Evolutionary conservation across 2,797 vertebrate species (phyloP), one percentile per base, ranked within the genome.

Genomic region (Rallus crepitans): DNA sequence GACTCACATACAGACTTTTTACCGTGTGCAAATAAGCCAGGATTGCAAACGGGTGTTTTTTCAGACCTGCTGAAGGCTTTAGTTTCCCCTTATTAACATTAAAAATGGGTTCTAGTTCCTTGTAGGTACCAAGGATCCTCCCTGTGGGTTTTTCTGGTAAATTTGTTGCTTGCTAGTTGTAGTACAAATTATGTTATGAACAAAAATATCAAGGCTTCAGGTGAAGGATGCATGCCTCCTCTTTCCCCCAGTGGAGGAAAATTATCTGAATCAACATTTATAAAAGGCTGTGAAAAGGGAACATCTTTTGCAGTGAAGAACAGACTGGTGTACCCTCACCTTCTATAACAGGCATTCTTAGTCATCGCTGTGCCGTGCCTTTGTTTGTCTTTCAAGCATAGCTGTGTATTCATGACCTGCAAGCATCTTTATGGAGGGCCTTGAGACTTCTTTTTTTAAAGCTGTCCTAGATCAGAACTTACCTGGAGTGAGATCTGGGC

Each of bases 31-130:
- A 88, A 88, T 93, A 90, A 95, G 39, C 73, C 82, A 48, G 70
- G 80, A 66, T 72, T 90, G 73, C 86, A 77, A 88, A 84, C 56
- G 66, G n/a, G 13, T 79, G 7, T 72, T 82, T 90, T 89, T 95
- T 45, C 59, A 85, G 87, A 85, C 52, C 35, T 20, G 39, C 59
- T 60, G 47, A 94, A 88, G 70, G 35, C 73, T 94, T 96, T 31
- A 11, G 45, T 69, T 93, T 94, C 23, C 42, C 25, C 47, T 72
- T 88, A 93, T 76, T 93, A 88, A 25, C 60, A 87, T 82, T 31
- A 42, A 7, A 56, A 89, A 5, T 12, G n/a, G 31, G 12, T 73
- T 53, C 28, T 27, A 17, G 31, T 28, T 75, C 31, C 48, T 56
- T 48, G 13, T 45, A 11, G 23, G n/a, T 56, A 21, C 27, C 19